Percentiles rank a stretch among this genome's conserved stretches.
These are phyloP conservation scores for Leucozona laternaria DNA, from an alignment of 2,888 invertebrate species.

Conservation along the genomic window DNA sequence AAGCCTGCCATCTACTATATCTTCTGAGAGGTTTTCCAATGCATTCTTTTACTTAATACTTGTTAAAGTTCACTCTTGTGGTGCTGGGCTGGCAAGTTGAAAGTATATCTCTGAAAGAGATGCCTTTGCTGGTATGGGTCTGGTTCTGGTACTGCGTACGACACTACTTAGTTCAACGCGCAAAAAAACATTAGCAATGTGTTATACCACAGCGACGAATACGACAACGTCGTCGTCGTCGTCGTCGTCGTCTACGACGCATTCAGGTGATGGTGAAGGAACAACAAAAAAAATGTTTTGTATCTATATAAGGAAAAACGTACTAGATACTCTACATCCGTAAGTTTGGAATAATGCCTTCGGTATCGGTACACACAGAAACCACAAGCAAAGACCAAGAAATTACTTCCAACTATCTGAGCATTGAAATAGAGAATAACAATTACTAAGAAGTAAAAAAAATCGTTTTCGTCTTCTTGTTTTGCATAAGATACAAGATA, in stretches of 20 bases:
- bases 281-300: slow-evolving; percentile 18
- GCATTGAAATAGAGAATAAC: slow-evolving; percentile 43
- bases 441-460: slow-evolving; percentile 19
- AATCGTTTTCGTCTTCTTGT: slow-evolving; percentile 35
- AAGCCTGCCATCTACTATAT: slow-evolving; percentile 2
- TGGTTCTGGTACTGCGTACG: slow-evolving; percentile 26
- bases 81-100: slow-evolving; percentile 20
- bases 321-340: slow-evolving; percentile 63
- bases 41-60: slow-evolving; percentile 47
- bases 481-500: slow-evolving; percentile 66
- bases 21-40: slow-evolving; percentile 51
- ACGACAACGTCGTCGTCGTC: not conserved
- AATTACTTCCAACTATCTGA: slow-evolving; percentile 42
- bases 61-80: slow-evolving; percentile 59
- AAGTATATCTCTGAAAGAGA: slow-evolving; percentile 32
- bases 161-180: slow-evolving; percentile 26
- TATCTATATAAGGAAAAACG: slow-evolving; percentile 59
- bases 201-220: slow-evolving; percentile 28
- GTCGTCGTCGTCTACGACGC: not conserved
- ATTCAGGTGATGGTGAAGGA: slow-evolving; percentile 47
- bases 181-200: slow-evolving; percentile 58
- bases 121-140: slow-evolving; percentile 17
- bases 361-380: slow-evolving; percentile 6
- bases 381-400: slow-evolving; percentile 42
- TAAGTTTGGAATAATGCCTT: slow-evolving; percentile 47